Base-by-base conservation (phyloP, 2,888 invertebrate species). In the Drosophila melanocephala region DNA sequence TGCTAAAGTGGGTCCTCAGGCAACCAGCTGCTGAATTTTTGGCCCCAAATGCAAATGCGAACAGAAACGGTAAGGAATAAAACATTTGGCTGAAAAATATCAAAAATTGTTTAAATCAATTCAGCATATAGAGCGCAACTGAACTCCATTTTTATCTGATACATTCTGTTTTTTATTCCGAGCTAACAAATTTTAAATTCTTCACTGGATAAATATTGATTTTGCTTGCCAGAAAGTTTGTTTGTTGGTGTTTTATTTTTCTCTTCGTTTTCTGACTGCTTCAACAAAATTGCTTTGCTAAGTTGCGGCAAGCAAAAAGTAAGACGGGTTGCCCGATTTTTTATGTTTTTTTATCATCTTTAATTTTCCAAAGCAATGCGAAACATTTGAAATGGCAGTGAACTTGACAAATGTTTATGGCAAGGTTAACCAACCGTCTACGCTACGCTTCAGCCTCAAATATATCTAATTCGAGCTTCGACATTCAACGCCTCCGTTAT, bases 171-270 rank as follows among this genome's bases (percentile, higher is more conserved):
- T 53, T 33, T 50, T 52, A 37, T 28, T 47, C 19, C 58, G 44
- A 64, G 70, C 51, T 44, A 59, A 57, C 78, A 78, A 75, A 78
- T 79, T 84, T 72, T 50, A 84, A 80, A 78, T 69, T 70, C 60
- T 73, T 60, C 64, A 71, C 75, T 76, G 65, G 69, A 62, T 71
- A 84, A 87, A 90, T 90, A 87, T 87, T 91, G 91, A 90, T 90
- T 87, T 90, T 77, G 64, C 52, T 57, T 57, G 68, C 56, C 70
- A 69, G 30, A 79, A 89, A 82, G 66, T 82, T 87, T 77, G 62
- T 71, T 76, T 66, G 16, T 39, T 50, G 30, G 32, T 19, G 19
- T 26, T 50, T 59, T 68, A 58, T 32, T 52, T 67, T 59, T 30
- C 30, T 60, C 22, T 22, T 22, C 47, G 39, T 22, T 44, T 28